These are phyloP conservation scores for Blennius ocellaris DNA, from an alignment of 2,113 vertebrate genomes.

Conservation along the genomic window DNA sequence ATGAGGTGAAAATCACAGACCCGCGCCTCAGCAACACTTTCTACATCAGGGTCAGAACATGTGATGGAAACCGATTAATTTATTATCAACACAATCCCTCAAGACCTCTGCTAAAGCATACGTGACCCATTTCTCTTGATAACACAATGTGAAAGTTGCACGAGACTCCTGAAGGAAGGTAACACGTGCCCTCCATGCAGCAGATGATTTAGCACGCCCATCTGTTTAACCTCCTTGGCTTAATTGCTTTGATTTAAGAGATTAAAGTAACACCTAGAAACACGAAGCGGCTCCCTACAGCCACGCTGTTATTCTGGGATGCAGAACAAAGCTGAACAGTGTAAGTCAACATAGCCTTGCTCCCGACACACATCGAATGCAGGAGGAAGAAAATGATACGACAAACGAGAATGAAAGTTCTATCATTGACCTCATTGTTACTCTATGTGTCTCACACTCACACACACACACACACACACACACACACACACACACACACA, in stretches of 20 bases:
- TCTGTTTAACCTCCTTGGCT: slow-evolving; percentile 55
- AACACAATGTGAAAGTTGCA: slow-evolving; percentile 36
- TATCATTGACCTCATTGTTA: slow-evolving; percentile 31
- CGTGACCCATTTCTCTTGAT: slow-evolving; percentile 60
- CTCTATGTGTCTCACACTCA: slow-evolving; percentile 1
- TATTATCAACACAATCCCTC: slow-evolving; percentile 48
- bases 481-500: no score
- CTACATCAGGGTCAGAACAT: slow-evolving; percentile 23
- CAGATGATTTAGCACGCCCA: slow-evolving; percentile 57
- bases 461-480: no score
- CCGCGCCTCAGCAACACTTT: slow-evolving; percentile 4
- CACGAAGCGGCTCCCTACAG: slow-evolving; percentile 1
- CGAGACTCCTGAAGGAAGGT: slow-evolving; percentile 28
- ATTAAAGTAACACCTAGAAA: slow-evolving; percentile 29
- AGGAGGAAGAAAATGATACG: neutral
- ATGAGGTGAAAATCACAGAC: neutral
- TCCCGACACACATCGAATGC: neutral
- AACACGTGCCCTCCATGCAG: slow-evolving; percentile 47
- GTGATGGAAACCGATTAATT: slow-evolving; percentile 37
- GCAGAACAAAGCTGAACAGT: neutral
- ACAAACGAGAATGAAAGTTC: slow-evolving; percentile 2
- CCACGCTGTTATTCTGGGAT: slow-evolving; percentile 1
- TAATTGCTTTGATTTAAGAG: slow-evolving; percentile 39
- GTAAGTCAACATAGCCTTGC: neutral
- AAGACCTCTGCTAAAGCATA: slow-evolving; percentile 33